A percentile compares a stretch with the other conserved stretches of the same genome.
phyloP scores from a whole-genome alignment of 2,888 invertebrate genomes.

The Acrocyrtus sp. region DNA sequence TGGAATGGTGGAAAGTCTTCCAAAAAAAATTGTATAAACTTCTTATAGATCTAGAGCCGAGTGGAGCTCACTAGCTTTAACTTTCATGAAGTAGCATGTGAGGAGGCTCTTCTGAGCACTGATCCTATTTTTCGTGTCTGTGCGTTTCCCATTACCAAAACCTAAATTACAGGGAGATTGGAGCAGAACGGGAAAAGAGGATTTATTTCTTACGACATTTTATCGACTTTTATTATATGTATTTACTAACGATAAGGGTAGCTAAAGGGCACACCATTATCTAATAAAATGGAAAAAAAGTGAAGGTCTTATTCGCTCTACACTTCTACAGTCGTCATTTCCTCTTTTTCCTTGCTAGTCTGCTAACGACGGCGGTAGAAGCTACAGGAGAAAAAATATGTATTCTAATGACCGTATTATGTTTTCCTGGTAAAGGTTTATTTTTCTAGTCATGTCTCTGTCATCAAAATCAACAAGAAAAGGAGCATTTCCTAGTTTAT shows the following conservation, averaged over 20 bases:
- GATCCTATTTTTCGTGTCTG: constrained; percentile 63
- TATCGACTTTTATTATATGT: constrained; percentile 31
- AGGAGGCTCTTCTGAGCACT: constrained; percentile 27
- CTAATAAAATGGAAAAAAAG: no score
- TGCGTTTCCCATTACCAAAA: constrained; percentile 61
- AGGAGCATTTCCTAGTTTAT: no score
- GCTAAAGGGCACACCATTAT: constrained; percentile 46
- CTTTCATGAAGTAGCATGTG: constrained; percentile 12
- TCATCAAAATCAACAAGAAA: no score
- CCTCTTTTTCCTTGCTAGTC: no score
- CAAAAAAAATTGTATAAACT: not conserved
- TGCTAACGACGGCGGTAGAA: no score
- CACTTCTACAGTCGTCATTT: no score
- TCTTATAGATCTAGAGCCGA: not conserved
- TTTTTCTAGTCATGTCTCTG: no score
- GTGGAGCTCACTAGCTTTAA: constrained; percentile 12
- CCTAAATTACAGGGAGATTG: constrained; percentile 64
- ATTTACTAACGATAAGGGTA: constrained; percentile 50
- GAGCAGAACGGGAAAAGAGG: constrained; percentile 62
- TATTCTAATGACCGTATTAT: no score
- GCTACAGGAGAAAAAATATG: no score
- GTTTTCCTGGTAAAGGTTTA: no score
- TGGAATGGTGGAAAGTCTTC: not conserved
- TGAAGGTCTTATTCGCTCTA: no score
- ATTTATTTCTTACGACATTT: constrained; percentile 51